Conservation (phyloP, 2,113 vertebrate species). For the Caloenas nicobarica region DNA sequence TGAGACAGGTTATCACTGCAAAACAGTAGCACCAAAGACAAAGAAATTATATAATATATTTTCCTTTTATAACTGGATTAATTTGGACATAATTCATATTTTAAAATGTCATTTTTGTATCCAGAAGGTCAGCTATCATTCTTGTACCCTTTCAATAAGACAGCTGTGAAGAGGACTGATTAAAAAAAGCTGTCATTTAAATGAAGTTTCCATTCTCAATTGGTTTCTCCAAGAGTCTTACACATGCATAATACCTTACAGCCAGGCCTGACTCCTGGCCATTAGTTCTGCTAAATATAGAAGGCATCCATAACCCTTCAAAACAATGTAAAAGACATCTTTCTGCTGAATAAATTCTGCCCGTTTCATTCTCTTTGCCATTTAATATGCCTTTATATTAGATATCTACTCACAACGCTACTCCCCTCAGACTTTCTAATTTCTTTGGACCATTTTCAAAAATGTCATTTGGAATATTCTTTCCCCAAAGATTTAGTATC, state of each 20-base stretch:
- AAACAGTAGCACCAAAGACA: constrained; percentile 7
- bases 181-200: constrained; percentile 42
- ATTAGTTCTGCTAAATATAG: constrained; percentile 18
- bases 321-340: background rate
- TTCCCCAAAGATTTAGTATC: background rate
- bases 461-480: background rate
- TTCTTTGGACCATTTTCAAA: background rate
- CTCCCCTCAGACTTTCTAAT: background rate
- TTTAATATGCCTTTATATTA: constrained; percentile 14
- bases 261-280: background rate
- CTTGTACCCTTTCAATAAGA: constrained; percentile 8
- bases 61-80: background rate
- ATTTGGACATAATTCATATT: constrained; percentile 14
- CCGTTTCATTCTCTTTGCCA: constrained; percentile 1
- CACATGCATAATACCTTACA: background rate
- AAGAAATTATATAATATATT: background rate
- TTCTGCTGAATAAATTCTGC: constrained; percentile 22
- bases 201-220: constrained; percentile 32
- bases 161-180: constrained; percentile 25
- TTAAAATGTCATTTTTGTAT: constrained; percentile 49
- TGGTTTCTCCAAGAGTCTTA: background rate
- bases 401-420: background rate
- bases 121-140: constrained; percentile 42
- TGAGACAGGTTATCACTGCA: background rate
- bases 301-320: constrained; percentile 16